Evolutionary conservation across 2,113 vertebrate genomes (phyloP).

Genomic region (Odocoileus hemionus): DNA sequence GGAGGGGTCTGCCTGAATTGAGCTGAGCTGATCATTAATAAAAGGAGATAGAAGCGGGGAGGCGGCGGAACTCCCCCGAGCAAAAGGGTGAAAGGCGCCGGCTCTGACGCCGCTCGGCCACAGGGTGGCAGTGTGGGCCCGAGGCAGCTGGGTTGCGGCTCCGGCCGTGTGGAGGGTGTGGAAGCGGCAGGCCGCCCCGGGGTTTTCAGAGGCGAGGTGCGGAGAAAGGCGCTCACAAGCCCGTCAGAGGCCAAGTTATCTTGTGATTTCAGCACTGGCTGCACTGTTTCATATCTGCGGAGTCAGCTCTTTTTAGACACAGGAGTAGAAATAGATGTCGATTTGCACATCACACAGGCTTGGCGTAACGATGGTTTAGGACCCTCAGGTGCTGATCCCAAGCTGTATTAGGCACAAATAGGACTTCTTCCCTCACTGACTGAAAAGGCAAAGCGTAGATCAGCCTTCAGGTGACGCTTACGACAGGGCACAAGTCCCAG

Average conservation of each 20-base stretch:
- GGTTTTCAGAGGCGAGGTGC: not conserved
- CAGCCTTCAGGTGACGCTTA: not conserved
- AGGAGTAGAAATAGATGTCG: not conserved
- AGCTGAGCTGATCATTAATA: not conserved
- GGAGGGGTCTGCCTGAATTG: not conserved
- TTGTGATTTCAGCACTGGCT: not conserved
- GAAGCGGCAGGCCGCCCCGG: accelerated
- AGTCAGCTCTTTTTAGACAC: not conserved
- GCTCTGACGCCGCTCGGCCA: not conserved
- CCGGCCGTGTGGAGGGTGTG: accelerated
- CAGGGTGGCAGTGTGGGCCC: not conserved
- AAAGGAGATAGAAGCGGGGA: not conserved
- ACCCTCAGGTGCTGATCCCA: not conserved
- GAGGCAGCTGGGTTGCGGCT: not conserved
- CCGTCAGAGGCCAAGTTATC: not conserved
- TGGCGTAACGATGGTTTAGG: not conserved
- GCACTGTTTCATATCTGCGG: not conserved
- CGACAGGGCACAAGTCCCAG: not conserved
- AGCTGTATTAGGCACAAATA: not conserved
- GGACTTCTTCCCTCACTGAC: not conserved
- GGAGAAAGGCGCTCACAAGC: not conserved
- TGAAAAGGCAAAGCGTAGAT: not conserved
- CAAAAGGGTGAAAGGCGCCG: not conserved
- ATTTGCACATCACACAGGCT: not conserved
- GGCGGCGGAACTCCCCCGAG: not conserved